Evolutionary conservation across 2,888 invertebrate genomes (phyloP), one percentile per base, ranked within the genome.

Genomic region (Euzophera pinguis): DNA sequence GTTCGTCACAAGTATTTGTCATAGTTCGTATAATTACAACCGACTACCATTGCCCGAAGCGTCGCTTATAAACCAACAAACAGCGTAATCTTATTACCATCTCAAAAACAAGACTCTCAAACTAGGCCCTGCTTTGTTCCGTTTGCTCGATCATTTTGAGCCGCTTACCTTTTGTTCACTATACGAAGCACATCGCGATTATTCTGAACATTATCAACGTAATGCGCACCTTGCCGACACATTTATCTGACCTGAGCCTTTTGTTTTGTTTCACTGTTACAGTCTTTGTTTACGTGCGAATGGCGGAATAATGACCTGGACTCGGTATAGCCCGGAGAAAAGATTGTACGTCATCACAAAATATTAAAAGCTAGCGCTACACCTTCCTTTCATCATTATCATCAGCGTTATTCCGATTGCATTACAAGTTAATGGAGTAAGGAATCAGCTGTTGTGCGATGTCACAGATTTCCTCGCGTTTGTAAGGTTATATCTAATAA

Each of bases 121-220:
- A 5, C 22, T 22, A 22, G 22, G 22, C 22, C 22, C 22, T 10
- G 47, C 37, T 59, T 64, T 63, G 62, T 65, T 63, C 58, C 55
- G 52, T 17, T 51, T 52, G 38, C 49, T 53, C 58, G 53, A 59
- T 57, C 48, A 56, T 57, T 22, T 48, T 22, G 35, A 48, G 12
- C 48, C n/a, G n/a, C n/a, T 9, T 9, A 17, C 22, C 47, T 47
- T 47, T 38, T 48, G 48, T 48, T 38, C 27, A 27, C 9, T 16
- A 16, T 10, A 39, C 16, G 16, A 8, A 16, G 37, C 13, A 35
- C 17, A 17, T 35, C 37, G 37, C 38, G 48, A 38, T 48, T 27
- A 48, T 37, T 48, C 27, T 27, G 38, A 48, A 48, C 37, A 48
- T 48, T 48, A 48, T 48, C 48, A 48, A 38, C 22, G 47, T 47